Base-by-base conservation (phyloP, 2,888 invertebrate species). In the Lithosia quadra region DNA sequence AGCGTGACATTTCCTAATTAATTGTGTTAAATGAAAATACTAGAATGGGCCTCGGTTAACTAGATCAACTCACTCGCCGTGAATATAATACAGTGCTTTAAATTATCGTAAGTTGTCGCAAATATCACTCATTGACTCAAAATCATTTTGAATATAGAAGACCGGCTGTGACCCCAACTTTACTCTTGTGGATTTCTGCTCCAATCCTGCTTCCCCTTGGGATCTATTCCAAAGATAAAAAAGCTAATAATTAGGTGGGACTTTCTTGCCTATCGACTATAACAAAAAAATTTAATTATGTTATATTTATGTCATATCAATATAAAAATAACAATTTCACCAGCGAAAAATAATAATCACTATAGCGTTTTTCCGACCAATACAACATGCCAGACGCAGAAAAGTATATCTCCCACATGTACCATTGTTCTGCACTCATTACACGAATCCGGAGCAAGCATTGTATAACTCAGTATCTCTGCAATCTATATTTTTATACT, bases 351-450 rank as follows among this genome's bases (percentile, higher is more conserved):
- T 33, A 33, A 63, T 49, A 53, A 15, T 63, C 21, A 10, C 3
- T 21, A n/a, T 10, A 34, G 8, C 34, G 24, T 24, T 55, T 63
- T 10, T 34, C 21, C 21, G 10, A 34, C 15, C 21, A 34, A 60
- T 60, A 36, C 34, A 10, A 36, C 18, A 55, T 21, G 22, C 24
- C 53, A 34, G 53, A 22, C 15, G 18, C 21, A 22, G 21, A 34
- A 18, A 13, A 55, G 21, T 53, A 34, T 34, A 55, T 21, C 34
- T 49, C 43, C 22, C 36, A 55, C 55, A 63, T 75, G 69, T 70
- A 59, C 69, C 36, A 79, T 80, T 79, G 81, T 79, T 62, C 78
- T 55, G 39, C 39, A 49, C 76, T 80, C 81, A 80, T 79, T 78
- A 78, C 64, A 57, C 61, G 61, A 63, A 69, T 68, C 67, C 67